Conservation (phyloP, 2,113 vertebrate genomes). For the Clarias batrachus region DNA sequence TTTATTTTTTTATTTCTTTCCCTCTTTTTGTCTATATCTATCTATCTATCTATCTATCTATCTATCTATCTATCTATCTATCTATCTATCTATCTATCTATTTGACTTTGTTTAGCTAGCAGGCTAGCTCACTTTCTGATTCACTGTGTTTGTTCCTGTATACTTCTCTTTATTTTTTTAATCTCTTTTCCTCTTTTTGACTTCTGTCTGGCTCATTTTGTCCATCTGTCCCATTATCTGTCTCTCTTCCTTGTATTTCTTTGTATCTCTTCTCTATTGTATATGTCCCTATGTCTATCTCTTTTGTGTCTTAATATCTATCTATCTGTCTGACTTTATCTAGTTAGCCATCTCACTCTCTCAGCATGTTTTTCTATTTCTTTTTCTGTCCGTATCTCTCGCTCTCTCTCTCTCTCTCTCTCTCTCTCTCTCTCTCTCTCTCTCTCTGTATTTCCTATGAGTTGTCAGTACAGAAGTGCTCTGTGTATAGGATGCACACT, state of each 20-base stretch:
- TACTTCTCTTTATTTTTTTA: background rate
- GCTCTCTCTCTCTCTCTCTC: background rate
- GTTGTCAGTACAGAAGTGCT: background rate
- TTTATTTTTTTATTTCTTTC: background rate
- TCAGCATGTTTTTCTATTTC: background rate
- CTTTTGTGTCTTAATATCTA: background rate
- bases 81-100: background rate
- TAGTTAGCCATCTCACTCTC: background rate
- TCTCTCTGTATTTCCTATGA: background rate
- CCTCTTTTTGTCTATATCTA: background rate
- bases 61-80: background rate
- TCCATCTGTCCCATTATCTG: background rate
- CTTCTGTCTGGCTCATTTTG: background rate
- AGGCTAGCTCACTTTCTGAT: background rate
- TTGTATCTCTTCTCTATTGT: background rate
- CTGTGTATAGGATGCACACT: background rate
- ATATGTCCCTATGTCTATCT: background rate
- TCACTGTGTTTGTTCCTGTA: background rate
- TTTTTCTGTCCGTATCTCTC: background rate
- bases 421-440: background rate
- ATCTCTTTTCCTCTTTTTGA: background rate
- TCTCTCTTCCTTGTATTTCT: background rate
- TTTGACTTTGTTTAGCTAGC: too few species aligned
- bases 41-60: background rate
- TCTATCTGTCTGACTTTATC: background rate